A percentile compares a stretch with the other conserved stretches of the same genome.
Conservation (phyloP, 2,797 vertebrate species). For the Enteromius afrohamiltoni region DNA sequence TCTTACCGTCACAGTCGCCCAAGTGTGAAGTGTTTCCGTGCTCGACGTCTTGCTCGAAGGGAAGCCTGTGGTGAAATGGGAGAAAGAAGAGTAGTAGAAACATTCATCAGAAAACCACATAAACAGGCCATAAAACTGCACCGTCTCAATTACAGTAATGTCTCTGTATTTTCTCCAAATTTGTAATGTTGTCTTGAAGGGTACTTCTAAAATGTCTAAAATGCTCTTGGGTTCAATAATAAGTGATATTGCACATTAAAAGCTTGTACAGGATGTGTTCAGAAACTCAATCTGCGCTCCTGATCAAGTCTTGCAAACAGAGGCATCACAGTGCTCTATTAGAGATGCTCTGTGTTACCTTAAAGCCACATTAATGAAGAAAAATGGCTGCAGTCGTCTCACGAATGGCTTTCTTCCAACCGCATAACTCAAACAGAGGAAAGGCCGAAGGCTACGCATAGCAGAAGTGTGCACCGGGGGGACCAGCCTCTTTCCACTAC, state of each 20-base stretch:
- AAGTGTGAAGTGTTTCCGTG: constrained; percentile 89
- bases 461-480: constrained; percentile 49
- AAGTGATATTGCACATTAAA: constrained; percentile 28
- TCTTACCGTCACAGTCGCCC: constrained; percentile 94
- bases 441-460: constrained; percentile 28
- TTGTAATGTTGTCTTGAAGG: background rate
- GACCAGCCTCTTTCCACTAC: constrained; percentile 45
- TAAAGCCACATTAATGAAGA: constrained; percentile 56
- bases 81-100: constrained; percentile 59
- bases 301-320: constrained; percentile 27
- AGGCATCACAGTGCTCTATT: constrained; percentile 34
- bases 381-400: constrained; percentile 43
- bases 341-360: constrained; percentile 26
- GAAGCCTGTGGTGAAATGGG: constrained; percentile 73
- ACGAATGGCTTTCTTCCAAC: constrained; percentile 45
- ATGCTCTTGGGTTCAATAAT: constrained; percentile 15
- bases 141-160: constrained; percentile 14
- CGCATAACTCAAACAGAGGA: constrained; percentile 39
- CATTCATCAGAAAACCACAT: constrained; percentile 70
- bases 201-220: constrained; percentile 20
- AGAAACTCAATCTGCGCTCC: constrained; percentile 8
- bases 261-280: background rate
- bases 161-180: constrained; percentile 1
- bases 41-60: constrained; percentile 91
- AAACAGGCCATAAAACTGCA: constrained; percentile 32